Percentiles rank a stretch among this genome's conserved stretches.
Conservation (phyloP, 2,888 invertebrate species). For the Cerceris rybyensis region DNA sequence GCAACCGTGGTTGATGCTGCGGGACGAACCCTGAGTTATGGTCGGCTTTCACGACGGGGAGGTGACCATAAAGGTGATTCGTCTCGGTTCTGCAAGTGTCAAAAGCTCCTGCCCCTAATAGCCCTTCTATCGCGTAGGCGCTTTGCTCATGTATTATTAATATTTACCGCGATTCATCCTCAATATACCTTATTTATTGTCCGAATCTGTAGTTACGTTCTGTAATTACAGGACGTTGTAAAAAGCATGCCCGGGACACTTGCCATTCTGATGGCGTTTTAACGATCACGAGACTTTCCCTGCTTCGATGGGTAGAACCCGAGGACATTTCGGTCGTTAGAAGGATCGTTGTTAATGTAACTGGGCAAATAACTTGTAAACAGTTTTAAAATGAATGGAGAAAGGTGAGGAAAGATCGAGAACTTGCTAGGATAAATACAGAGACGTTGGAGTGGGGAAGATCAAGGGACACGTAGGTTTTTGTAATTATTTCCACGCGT, state of each 20-base stretch:
- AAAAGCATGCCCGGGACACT: neutral
- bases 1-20: conserved; percentile 59
- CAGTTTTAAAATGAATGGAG: too few species aligned
- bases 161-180: conserved; percentile 34
- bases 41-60: conserved; percentile 67
- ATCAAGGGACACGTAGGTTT: too few species aligned
- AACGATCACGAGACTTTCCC: too few species aligned
- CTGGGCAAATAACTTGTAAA: too few species aligned
- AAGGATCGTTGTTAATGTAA: too few species aligned
- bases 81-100: conserved; percentile 81
- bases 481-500: too few species aligned
- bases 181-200: neutral
- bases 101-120: conserved; percentile 76
- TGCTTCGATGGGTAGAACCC: too few species aligned
- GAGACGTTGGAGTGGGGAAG: too few species aligned
- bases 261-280: too few species aligned
- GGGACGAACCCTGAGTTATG: conserved; percentile 74
- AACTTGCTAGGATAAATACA: too few species aligned
- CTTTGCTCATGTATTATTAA: conserved; percentile 75
- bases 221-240: neutral
- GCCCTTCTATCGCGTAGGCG: conserved; percentile 64
- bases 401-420: too few species aligned
- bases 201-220: neutral
- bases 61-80: conserved; percentile 78
- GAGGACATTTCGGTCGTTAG: too few species aligned